Percentiles rank a stretch among this genome's conserved stretches.
phyloP scores from a whole-genome alignment of 2,888 invertebrate species.

The Anoplius nigerrimus region DNA sequence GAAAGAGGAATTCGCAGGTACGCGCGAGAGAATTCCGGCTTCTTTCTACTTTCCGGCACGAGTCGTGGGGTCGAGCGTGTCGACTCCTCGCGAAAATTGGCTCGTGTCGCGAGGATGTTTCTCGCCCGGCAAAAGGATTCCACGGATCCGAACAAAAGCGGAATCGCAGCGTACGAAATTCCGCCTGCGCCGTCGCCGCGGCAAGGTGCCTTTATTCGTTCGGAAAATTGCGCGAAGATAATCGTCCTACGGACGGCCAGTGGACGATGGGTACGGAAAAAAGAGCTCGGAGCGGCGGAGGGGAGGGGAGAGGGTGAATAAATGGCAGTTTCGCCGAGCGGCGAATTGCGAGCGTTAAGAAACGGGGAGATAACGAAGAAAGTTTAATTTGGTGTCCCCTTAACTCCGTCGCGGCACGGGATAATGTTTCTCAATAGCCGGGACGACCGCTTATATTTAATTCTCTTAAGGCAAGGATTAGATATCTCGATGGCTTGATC shows the following conservation, averaged over 20 bases:
- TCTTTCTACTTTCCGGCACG: too few relatives aligned
- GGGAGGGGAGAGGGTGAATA: neutral
- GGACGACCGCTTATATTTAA: too few relatives aligned
- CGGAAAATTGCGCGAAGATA: neutral
- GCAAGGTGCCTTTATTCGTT: neutral
- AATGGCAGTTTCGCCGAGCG: neutral
- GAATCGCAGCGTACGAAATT: too few relatives aligned
- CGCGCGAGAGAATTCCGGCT: neutral
- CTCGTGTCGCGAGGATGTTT: slow-evolving; percentile 2
- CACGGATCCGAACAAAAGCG: too few relatives aligned
- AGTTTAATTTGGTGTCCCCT: slow-evolving; percentile 13
- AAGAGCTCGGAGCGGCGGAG: neutral
- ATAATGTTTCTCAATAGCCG: neutral
- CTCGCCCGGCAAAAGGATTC: neutral
- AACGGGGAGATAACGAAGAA: slow-evolving; percentile 13
- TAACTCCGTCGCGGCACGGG: neutral
- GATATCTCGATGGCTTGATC: too few relatives aligned
- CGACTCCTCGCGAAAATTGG: neutral
- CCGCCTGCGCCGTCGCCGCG: too few relatives aligned
- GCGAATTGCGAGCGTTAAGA: neutral
- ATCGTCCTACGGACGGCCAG: too few relatives aligned
- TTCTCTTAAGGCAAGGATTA: too few relatives aligned
- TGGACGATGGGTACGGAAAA: too few relatives aligned
- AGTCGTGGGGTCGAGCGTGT: too few relatives aligned
- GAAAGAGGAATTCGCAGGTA: neutral